phyloP scores from a whole-genome alignment of 1,140 invertebrate genomes.

The Homalodisca vitripennis region DNA sequence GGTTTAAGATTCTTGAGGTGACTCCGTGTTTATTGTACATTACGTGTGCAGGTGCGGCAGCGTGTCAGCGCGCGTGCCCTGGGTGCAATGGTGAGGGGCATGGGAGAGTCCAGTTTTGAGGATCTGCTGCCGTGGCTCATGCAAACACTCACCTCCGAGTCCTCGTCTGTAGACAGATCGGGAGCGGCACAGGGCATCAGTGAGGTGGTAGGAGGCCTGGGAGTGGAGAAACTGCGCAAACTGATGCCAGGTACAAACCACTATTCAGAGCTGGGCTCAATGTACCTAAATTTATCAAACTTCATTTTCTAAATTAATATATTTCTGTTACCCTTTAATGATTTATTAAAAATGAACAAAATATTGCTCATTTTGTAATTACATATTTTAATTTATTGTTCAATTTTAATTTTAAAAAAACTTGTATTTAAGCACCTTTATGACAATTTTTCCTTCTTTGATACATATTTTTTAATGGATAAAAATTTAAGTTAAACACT shows the following conservation, averaged over 20 bases:
- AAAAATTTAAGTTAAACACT: no score
- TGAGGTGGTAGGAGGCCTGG: constrained; percentile 94
- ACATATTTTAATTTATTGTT: no score
- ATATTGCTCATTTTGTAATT: background rate
- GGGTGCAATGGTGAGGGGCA: constrained; percentile 96
- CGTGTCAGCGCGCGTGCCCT: constrained; percentile 87
- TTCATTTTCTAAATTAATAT: constrained; percentile 14
- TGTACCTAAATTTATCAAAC: background rate
- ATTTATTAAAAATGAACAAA: background rate
- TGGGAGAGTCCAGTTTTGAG: constrained; percentile 95
- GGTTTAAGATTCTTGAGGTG: no score
- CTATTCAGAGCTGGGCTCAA: constrained; percentile 2
- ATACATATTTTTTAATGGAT: no score
- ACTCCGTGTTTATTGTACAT: no score
- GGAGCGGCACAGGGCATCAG: constrained; percentile 97
- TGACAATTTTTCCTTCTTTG: no score
- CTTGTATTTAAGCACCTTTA: no score
- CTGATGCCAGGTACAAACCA: constrained; percentile 54
- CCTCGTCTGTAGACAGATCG: constrained; percentile 92
- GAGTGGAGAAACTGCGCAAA: constrained; percentile 91
- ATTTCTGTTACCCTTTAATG: no score
- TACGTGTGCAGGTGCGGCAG: constrained; percentile 60
- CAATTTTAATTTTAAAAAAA: no score
- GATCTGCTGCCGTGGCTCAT: constrained; percentile 87
- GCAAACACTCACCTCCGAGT: constrained; percentile 84